phyloP scores from a whole-genome alignment of 2,113 vertebrate species.

The Spermophilus dauricus region DNA sequence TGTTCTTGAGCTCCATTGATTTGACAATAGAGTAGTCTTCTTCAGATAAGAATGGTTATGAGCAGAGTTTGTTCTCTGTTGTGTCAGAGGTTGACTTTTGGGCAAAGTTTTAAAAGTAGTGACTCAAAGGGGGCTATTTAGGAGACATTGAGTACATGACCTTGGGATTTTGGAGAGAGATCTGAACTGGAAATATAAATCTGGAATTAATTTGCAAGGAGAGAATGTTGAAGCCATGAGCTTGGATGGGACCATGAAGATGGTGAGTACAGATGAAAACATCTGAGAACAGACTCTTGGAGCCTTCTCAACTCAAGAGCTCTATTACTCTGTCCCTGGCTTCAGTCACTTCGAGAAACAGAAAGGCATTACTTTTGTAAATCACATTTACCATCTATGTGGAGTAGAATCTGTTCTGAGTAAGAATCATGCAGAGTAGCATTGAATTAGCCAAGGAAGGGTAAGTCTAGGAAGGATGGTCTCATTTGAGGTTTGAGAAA shows the following conservation, averaged over 20 bases:
- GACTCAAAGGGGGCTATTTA: not conserved
- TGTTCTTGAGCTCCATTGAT: not conserved
- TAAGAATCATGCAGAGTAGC: not conserved
- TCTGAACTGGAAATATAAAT: not conserved
- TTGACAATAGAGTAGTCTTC: not conserved
- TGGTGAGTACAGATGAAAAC: fast-evolving
- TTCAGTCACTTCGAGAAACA: not conserved
- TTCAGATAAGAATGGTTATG: not conserved
- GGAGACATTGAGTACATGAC: not conserved
- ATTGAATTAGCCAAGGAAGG: too few relatives aligned
- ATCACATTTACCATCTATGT: too few relatives aligned
- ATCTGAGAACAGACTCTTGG: not conserved
- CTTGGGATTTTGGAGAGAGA: not conserved
- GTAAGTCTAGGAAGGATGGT: not conserved
- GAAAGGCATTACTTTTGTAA: not conserved
- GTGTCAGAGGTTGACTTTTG: not conserved
- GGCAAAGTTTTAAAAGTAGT: not conserved
- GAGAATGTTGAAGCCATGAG: not conserved
- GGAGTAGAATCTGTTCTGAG: not conserved
- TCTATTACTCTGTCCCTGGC: not conserved
- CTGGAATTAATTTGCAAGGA: not conserved
- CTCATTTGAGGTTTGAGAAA: not conserved
- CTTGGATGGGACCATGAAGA: not conserved
- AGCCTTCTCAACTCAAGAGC: not conserved
- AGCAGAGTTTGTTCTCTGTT: not conserved